These are phyloP conservation scores for Omphaloscelis lunosa DNA, from an alignment of 2,888 invertebrate genomes.

Conservation along the genomic window DNA sequence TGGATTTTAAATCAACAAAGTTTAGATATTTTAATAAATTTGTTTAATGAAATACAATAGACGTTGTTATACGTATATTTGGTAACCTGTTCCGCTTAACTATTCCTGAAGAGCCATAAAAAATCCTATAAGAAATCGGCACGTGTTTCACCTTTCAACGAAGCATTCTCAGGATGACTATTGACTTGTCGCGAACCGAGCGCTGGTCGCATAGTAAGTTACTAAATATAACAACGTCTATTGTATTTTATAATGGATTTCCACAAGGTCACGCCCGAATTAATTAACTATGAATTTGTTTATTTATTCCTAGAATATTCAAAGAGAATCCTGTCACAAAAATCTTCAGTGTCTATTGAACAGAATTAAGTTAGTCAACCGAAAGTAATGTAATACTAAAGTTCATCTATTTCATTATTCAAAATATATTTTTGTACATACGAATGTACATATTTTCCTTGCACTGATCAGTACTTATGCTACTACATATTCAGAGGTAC, in stretches of 20 bases:
- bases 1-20: not conserved
- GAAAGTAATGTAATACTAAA: constrained; percentile 5
- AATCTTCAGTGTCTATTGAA: constrained; percentile 5
- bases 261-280: too few relatives aligned
- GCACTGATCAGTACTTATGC: constrained; percentile 25
- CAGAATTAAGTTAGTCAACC: constrained; percentile 23
- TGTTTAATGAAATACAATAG: not conserved
- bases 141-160: too few relatives aligned
- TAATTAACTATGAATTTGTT: not conserved
- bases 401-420: constrained; percentile 8
- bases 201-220: too few relatives aligned
- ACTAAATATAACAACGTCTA: too few relatives aligned
- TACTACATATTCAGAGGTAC: constrained; percentile 39
- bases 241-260: too few relatives aligned
- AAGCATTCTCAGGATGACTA: too few relatives aligned
- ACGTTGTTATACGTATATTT: too few relatives aligned
- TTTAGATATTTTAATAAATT: constrained; percentile 25
- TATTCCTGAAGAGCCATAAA: too few relatives aligned
- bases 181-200: too few relatives aligned
- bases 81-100: too few relatives aligned
- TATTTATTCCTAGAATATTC: constrained; percentile 27
- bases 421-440: constrained; percentile 12
- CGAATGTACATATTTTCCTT: constrained; percentile 22
- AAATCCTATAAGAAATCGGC: too few relatives aligned
- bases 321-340: constrained; percentile 19